Conservation (phyloP, 2,113 vertebrate species). For the Campylorhamphus procurvoides region DNA sequence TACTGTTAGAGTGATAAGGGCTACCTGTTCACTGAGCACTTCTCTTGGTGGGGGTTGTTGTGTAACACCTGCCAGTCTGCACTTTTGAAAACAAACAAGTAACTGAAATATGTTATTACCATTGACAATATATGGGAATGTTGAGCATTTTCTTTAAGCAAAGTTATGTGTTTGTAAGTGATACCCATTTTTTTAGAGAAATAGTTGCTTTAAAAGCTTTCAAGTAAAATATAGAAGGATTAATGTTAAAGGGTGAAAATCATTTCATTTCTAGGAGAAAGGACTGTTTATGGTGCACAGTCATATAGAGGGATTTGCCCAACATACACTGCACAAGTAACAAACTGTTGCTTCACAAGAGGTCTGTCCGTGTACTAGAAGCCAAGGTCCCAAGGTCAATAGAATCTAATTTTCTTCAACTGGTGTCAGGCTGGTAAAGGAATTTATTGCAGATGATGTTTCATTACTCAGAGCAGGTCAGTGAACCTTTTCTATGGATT, state of each 20-base stretch:
- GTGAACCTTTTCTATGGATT: slow-evolving; percentile 5
- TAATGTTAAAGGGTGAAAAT: neutral
- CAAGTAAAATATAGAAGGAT: neutral
- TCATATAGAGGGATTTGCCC: neutral
- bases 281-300: neutral
- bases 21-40: neutral
- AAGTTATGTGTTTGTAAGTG: neutral
- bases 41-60: neutral
- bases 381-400: slow-evolving; percentile 24
- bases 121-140: neutral
- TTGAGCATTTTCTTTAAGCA: neutral
- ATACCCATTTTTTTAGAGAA: neutral
- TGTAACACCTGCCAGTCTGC: neutral
- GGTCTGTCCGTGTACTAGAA: neutral
- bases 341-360: slow-evolving; percentile 22
- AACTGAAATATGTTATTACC: neutral
- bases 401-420: slow-evolving; percentile 39
- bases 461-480: neutral
- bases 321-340: neutral
- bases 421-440: neutral
- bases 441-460: slow-evolving; percentile 18
- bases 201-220: neutral
- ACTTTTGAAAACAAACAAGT: neutral
- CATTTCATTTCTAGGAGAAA: neutral
- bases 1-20: neutral